Evolutionary conservation across 2,113 vertebrate species (phyloP).

Genomic region (Phalacrocorax brasilianus): DNA sequence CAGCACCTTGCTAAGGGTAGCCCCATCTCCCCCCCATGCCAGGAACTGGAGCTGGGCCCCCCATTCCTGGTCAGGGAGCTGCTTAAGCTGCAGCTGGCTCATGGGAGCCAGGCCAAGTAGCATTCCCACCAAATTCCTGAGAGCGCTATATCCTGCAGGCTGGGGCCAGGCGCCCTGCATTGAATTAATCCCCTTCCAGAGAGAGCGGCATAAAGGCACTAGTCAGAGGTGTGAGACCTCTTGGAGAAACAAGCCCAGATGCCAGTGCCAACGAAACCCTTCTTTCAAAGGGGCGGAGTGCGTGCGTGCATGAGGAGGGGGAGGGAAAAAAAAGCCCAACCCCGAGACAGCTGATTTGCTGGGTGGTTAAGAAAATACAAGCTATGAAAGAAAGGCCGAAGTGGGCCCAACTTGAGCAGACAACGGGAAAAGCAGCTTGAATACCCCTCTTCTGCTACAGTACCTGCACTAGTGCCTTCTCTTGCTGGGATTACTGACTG

Average conservation of each 20-base stretch:
- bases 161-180: not conserved
- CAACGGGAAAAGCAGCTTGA: not conserved
- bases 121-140: conserved; percentile 13
- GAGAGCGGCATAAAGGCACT: not conserved
- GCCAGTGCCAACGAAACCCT: not conserved
- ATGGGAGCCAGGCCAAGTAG: not conserved
- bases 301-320: fast-evolving
- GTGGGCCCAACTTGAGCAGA: not conserved
- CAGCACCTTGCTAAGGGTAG: not conserved
- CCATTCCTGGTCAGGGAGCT: not conserved
- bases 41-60: not conserved
- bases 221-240: not conserved
- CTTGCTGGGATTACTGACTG: not conserved
- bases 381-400: not conserved
- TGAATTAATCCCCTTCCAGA: not conserved
- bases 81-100: not conserved
- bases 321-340: not conserved
- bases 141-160: not conserved
- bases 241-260: not conserved
- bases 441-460: not conserved
- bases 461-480: not conserved
- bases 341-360: not conserved
- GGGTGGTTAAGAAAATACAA: not conserved
- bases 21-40: not conserved
- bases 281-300: not conserved